A percentile compares a stretch with the other conserved stretches of the same genome.
These are phyloP conservation scores for Eumeta japonica DNA, from an alignment of 1,140 invertebrate species.

Conservation along the genomic window DNA sequence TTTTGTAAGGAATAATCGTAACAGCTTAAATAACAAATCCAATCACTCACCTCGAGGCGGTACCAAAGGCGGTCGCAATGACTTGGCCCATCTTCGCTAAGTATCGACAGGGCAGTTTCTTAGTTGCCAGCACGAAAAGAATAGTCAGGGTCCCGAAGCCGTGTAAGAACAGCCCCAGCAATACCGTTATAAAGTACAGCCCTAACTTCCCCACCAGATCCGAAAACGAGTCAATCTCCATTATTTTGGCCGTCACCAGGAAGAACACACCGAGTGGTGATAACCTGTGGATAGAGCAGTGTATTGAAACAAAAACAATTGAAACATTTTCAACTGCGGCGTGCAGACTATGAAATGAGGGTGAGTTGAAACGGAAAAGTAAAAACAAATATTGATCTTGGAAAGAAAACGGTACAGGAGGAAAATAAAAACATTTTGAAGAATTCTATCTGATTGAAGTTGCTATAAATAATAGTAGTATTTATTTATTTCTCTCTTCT, in stretches of 20 bases:
- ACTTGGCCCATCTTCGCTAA: conserved; percentile 85
- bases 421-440: too few species aligned
- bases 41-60: conserved; percentile 76
- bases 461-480: too few species aligned
- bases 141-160: conserved; percentile 84
- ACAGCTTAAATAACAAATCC: neutral
- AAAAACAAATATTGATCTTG: too few species aligned
- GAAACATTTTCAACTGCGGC: too few species aligned
- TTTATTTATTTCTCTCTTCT: too few species aligned
- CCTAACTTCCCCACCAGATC: conserved; percentile 83
- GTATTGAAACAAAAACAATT: too few species aligned
- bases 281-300: too few species aligned
- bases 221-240: conserved; percentile 82
- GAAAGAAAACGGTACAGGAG: too few species aligned
- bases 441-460: too few species aligned
- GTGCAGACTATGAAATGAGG: too few species aligned
- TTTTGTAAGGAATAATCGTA: too few species aligned
- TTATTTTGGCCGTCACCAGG: conserved; percentile 84
- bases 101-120: conserved; percentile 77
- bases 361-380: too few species aligned
- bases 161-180: conserved; percentile 85
- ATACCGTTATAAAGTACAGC: conserved; percentile 87
- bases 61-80: conserved; percentile 87
- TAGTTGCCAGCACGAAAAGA: conserved; percentile 76
- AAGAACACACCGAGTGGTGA: conserved; percentile 91